Base-by-base conservation (phyloP, 2,888 invertebrate genomes). In the Neria commutata region DNA sequence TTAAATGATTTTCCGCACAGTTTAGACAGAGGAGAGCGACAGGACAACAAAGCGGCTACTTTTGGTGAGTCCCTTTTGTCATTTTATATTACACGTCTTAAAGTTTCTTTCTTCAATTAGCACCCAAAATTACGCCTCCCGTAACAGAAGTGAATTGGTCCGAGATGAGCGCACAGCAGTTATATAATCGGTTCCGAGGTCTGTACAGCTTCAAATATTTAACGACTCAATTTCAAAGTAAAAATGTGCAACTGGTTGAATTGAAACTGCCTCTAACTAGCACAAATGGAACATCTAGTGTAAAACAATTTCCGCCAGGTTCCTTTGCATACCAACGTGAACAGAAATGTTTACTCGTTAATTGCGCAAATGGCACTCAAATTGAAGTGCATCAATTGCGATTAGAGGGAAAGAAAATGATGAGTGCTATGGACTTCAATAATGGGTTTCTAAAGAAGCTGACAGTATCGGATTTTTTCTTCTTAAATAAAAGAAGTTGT, bases 341-440 rank as follows among this genome's bases (percentile, higher is more conserved):
- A 51, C 82, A 74, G 5, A 86, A 88, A 72, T 80, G 84, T 19
- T 77, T 93, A 54, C 84, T 85, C 74, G 85, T 93, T 29, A 82
- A 85, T 56, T 94, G 94, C 82, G 85, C 84, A 65, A 86, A 88
- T 72, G 83, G 83, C 53, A 85, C 83, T 66, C 89, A 86, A 83
- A 81, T 94, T 60, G 86, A 87, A 77, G 86, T 92, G 58, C 83
- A 83, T 66, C 85, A 85, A 67, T 67, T 94, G 56, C 85, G 87
- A 72, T 79, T 94, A 59, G 83, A 87, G 66, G 88, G 89, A 10
- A 89, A 87, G 77, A 89, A 86, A 77, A 83, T 86, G 69, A 92
- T 95, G 87, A 86, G 84, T 51, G 91, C 94, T 2, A 72, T 81
- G 68, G 93, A 94, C 76, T 97, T 97, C 83, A 88, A 88, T 80